phyloP scores from a whole-genome alignment of 2,888 invertebrate species.

The Nomada ferruginata region DNA sequence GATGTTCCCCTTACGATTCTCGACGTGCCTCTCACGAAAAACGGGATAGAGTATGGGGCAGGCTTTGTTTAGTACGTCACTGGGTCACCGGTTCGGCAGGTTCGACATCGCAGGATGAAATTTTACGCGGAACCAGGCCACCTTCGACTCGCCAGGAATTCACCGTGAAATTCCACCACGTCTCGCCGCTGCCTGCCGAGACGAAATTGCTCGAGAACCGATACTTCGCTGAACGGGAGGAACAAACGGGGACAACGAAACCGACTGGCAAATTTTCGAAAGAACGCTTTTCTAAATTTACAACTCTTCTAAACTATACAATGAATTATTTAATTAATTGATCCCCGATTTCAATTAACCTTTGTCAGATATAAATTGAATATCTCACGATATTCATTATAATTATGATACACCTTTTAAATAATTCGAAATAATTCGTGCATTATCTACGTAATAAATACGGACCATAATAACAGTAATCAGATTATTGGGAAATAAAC shows the following conservation, averaged over 20 bases:
- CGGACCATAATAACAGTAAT: too few relatives aligned
- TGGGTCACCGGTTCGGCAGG: conserved; percentile 66
- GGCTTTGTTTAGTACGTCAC: conserved; percentile 65
- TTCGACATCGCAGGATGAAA: conserved; percentile 33
- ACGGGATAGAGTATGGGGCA: background rate
- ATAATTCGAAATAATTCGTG: too few relatives aligned
- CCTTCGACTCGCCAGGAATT: conserved; percentile 52
- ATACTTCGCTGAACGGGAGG: conserved; percentile 16
- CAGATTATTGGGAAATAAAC: too few relatives aligned
- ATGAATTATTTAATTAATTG: too few relatives aligned
- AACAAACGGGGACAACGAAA: background rate
- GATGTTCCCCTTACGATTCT: background rate
- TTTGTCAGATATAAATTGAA: too few relatives aligned
- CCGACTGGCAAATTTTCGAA: conserved; percentile 24
- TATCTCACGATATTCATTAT: too few relatives aligned
- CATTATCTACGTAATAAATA: too few relatives aligned
- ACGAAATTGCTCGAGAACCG: conserved; percentile 47
- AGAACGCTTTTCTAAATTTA: too few relatives aligned
- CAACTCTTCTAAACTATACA: too few relatives aligned
- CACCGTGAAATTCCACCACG: conserved; percentile 57
- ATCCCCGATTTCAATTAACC: too few relatives aligned
- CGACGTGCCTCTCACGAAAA: conserved; percentile 23
- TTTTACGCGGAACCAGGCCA: conserved; percentile 57
- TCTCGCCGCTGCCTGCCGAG: conserved; percentile 26
- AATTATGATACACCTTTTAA: too few relatives aligned